A percentile compares a stretch with the other conserved stretches of the same genome.
Evolutionary conservation across 2,888 invertebrate species (phyloP).

Genomic region (Listrodromus nycthemerus): DNA sequence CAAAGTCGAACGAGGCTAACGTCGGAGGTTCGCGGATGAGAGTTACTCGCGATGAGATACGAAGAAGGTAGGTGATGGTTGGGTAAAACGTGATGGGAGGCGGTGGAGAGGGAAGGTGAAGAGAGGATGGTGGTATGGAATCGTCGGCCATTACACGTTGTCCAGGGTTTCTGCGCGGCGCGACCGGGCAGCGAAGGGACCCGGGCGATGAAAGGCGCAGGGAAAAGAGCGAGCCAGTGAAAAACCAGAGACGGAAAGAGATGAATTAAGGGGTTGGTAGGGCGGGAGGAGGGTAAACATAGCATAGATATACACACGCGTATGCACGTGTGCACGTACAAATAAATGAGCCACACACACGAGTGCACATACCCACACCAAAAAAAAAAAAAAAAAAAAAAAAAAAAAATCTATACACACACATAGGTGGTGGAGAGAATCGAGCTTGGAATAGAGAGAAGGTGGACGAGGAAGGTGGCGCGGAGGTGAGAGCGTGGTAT

Average conservation of each 20-base stretch:
- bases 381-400: neutral
- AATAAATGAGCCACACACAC: neutral
- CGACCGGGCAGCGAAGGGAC: conserved; percentile 46
- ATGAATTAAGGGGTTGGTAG: conserved; percentile 61
- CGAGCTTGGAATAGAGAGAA: conserved; percentile 48
- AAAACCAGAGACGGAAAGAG: conserved; percentile 21
- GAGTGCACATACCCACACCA: neutral
- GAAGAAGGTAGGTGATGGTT: conserved; percentile 1
- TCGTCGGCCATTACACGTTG: conserved; percentile 63
- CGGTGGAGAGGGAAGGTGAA: conserved; percentile 48
- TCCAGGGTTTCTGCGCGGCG: conserved; percentile 59
- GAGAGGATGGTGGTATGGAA: conserved; percentile 52
- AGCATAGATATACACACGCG: conserved; percentile 13
- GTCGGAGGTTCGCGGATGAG: too few relatives aligned
- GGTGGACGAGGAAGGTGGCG: conserved; percentile 53
- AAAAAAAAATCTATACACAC: neutral
- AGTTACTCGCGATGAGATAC: neutral
- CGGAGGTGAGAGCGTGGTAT: conserved; percentile 53
- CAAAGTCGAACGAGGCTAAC: neutral
- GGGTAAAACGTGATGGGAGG: conserved; percentile 15
- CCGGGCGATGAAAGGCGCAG: conserved; percentile 45
- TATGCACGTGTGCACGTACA: neutral
- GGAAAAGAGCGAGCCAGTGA: conserved; percentile 32
- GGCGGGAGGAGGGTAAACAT: conserved; percentile 67
- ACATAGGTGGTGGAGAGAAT: conserved; percentile 11